phyloP scores from a whole-genome alignment of 2,797 vertebrate genomes.

The Sebastes iracundus region DNA sequence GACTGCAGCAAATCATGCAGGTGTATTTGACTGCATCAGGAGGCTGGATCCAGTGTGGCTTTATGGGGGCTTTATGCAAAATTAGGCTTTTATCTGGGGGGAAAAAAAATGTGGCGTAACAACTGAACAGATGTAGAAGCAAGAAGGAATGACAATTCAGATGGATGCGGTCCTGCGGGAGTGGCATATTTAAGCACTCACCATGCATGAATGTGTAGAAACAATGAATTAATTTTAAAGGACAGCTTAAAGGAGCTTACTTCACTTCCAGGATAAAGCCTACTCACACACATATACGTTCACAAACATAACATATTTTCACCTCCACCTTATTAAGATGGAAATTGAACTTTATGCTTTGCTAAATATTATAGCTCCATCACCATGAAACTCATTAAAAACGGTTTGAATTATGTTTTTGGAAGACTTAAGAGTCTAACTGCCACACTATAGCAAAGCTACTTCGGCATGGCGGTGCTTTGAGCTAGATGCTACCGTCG shows the following conservation, averaged over 20 bases:
- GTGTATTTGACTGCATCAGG: conserved; percentile 17
- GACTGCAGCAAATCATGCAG: conserved; percentile 26
- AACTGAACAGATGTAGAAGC: neutral
- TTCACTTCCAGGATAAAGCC: neutral
- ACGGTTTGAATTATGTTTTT: neutral
- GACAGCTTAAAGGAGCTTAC: neutral
- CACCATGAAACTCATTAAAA: neutral
- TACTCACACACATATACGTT: neutral
- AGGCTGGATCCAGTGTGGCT: neutral
- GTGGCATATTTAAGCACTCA: neutral
- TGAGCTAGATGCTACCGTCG: neutral
- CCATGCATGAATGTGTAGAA: neutral
- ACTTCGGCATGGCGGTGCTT: neutral
- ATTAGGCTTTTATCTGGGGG: neutral
- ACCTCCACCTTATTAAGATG: neutral
- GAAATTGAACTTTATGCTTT: neutral
- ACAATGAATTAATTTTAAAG: neutral
- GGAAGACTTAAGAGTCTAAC: neutral
- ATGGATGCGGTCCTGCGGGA: neutral
- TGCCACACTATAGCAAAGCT: neutral
- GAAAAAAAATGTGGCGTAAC: neutral
- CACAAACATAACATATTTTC: no score
- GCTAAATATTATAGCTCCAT: neutral
- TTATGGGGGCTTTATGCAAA: conserved; percentile 1
- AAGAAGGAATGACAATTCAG: neutral